Evolutionary conservation across 2,113 vertebrate genomes (phyloP).

Genomic region (Hyaena hyaena): DNA sequence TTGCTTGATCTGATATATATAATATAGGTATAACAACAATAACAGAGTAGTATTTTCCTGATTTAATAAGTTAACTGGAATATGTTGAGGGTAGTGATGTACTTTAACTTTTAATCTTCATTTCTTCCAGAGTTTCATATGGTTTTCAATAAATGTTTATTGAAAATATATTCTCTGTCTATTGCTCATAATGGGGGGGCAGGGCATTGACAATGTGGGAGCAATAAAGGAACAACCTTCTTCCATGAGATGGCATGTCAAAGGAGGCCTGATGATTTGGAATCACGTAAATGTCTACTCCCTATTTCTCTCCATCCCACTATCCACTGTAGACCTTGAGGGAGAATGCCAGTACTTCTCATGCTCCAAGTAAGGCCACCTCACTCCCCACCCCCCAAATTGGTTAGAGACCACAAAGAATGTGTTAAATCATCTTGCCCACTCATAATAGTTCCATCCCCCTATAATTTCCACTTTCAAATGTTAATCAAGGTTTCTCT

Average conservation of each 20-base stretch:
- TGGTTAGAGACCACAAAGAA: background rate
- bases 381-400: background rate
- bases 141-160: background rate
- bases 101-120: background rate
- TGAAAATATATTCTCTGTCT: background rate
- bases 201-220: background rate
- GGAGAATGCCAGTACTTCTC: background rate
- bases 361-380: background rate
- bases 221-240: background rate
- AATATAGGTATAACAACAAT: background rate
- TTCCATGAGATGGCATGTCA: background rate
- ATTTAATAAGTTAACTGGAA: background rate
- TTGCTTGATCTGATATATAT: background rate
- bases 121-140: fast-evolving
- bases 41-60: background rate
- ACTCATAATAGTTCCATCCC: background rate
- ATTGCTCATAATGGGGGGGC: background rate
- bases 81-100: background rate
- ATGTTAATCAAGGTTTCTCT: background rate
- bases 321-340: background rate
- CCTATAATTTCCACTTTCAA: background rate
- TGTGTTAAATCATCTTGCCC: fast-evolving
- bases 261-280: background rate
- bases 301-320: background rate
- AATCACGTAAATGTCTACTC: background rate